Conservation (phyloP, 2,888 invertebrate species). For the Andrena haemorrhoa region DNA sequence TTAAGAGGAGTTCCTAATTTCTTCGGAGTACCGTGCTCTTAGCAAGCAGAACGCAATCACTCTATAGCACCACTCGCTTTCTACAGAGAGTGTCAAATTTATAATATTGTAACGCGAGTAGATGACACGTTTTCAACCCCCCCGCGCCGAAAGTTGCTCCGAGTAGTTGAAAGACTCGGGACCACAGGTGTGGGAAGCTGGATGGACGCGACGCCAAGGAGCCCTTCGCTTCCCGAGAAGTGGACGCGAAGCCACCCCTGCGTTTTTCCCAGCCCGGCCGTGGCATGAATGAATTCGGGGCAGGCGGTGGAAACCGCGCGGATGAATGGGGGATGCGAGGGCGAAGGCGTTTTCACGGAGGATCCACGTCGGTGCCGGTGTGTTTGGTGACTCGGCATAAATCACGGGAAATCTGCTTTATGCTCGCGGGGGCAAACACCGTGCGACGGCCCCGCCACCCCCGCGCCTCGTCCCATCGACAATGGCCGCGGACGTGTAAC, state of each 20-base stretch:
- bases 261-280: slow-evolving; percentile 54
- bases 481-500: slow-evolving; percentile 64
- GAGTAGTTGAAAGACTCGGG: no score
- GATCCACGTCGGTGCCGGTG: slow-evolving; percentile 34
- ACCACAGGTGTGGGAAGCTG: background rate
- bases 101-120: no score
- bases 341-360: slow-evolving; percentile 70
- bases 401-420: slow-evolving; percentile 80
- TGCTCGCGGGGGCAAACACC: slow-evolving; percentile 80
- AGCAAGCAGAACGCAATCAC: no score
- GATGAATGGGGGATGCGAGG: slow-evolving; percentile 68
- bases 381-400: slow-evolving; percentile 79
- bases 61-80: no score
- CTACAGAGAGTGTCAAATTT: no score
- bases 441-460: slow-evolving; percentile 79
- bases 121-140: no score
- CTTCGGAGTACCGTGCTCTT: no score
- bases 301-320: slow-evolving; percentile 65
- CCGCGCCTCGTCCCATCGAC: slow-evolving; percentile 75
- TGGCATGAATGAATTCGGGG: slow-evolving; percentile 71
- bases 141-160: no score
- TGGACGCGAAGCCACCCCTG: slow-evolving; percentile 13
- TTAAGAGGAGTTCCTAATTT: no score
- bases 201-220: background rate
- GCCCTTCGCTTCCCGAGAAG: background rate